Conservation (phyloP, 2,797 vertebrate species). For the Labroides dimidiatus region DNA sequence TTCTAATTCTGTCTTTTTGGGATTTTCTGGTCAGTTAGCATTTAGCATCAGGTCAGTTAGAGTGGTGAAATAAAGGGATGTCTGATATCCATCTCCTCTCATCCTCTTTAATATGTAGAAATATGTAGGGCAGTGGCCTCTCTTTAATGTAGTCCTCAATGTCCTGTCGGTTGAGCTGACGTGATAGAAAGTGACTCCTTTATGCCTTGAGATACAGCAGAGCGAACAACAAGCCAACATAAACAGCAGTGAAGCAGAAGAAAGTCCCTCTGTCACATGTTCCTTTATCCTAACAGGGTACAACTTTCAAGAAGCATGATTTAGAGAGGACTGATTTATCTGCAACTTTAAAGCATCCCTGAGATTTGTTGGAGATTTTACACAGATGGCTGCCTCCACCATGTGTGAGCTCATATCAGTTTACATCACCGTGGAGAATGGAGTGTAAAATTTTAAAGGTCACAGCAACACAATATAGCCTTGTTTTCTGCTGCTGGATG, state of each 20-base stretch:
- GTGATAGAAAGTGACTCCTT: constrained; percentile 55
- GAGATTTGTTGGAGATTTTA: background rate
- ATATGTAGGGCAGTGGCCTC: constrained; percentile 27
- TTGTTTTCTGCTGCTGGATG: constrained; percentile 18
- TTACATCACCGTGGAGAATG: constrained; percentile 16
- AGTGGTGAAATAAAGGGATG: background rate
- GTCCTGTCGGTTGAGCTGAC: constrained; percentile 50
- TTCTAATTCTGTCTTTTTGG: too few species aligned
- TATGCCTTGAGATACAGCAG: constrained; percentile 39
- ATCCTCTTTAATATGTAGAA: constrained; percentile 16
- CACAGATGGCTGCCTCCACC: constrained; percentile 40
- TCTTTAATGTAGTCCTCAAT: constrained; percentile 26
- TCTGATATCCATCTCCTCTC: background rate
- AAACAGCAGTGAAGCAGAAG: constrained; percentile 29
- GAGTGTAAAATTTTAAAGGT: constrained; percentile 41
- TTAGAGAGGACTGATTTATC: background rate
- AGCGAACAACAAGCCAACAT: constrained; percentile 51
- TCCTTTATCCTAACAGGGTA: background rate
- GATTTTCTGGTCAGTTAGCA: background rate
- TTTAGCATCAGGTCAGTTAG: background rate
- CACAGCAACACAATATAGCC: constrained; percentile 12
- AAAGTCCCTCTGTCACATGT: constrained; percentile 22
- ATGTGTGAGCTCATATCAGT: constrained; percentile 22
- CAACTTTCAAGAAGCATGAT: constrained; percentile 6
- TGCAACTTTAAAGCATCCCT: background rate